These are phyloP conservation scores for Hydra vulgaris DNA, from an alignment of 30 jellyfish, hydroid and myxozoan species.

Conservation along the genomic window DNA sequence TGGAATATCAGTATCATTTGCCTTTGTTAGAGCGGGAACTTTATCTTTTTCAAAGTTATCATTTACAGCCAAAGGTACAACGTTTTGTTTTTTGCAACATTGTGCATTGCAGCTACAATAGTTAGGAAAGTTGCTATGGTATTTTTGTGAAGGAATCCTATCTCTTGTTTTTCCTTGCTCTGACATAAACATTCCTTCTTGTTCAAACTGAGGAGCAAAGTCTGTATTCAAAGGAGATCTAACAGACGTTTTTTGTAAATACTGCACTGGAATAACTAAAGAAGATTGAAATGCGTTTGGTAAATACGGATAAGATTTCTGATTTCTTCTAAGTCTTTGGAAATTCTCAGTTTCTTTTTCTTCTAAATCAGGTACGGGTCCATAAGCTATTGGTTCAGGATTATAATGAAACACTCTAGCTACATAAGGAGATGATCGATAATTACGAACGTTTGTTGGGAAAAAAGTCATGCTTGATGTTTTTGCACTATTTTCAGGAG, in stretches of 20 bases:
- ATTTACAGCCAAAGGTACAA: conserved; percentile 1
- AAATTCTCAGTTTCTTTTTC: background rate
- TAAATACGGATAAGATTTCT: background rate
- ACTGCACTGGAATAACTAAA: background rate
- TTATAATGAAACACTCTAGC: conserved; percentile 31
- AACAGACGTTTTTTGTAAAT: background rate
- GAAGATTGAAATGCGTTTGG: conserved; percentile 4
- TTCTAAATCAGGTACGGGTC: conserved; percentile 11
- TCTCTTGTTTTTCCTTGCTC: conserved; percentile 3
- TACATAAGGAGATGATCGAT: conserved; percentile 26
- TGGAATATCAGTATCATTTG: background rate
- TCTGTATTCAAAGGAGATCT: conserved; percentile 12
- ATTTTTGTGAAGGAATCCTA: background rate
- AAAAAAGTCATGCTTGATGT: conserved; percentile 16
- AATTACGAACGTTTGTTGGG: conserved; percentile 30
- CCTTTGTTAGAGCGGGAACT: background rate
- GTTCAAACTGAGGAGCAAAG: conserved; percentile 7
- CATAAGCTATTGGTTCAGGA: conserved; percentile 22
- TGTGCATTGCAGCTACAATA: background rate
- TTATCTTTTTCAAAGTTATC: background rate
- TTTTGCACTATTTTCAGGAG: conserved; percentile 29
- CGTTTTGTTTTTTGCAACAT: background rate
- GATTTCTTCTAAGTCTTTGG: conserved; percentile 1
- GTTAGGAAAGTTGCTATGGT: background rate
- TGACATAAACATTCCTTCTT: conserved; percentile 10